Base-by-base conservation (phyloP, 2,113 vertebrate species). In the Vidua chalybeata region DNA sequence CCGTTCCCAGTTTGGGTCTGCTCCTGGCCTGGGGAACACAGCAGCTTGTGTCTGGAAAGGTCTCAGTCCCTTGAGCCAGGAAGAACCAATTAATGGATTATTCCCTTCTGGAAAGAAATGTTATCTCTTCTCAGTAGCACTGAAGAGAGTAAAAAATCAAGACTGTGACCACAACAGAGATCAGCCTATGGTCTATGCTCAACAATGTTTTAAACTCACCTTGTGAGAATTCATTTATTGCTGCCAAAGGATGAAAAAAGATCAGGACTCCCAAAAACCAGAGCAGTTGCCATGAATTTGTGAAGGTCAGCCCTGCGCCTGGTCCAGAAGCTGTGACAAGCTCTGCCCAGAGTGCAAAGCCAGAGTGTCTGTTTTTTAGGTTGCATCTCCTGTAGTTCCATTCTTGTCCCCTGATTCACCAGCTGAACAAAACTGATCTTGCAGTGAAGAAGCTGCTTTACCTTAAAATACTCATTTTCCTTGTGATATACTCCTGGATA, bases 391-490 rank as follows among this genome's bases (percentile, higher is more conserved):
- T 55, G 16, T 71, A 48, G 59, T 51, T 90, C 56, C 6, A 3
- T 51, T 46, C 41, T 27, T 26, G 43, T 15, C 39, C 48, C 39
- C 17, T 2, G 4, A 24, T 43, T 45, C 41, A 59, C n/a, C 71
- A 68, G 24, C 64, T 76, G 49, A 87, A 63, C 26, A 23, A 7
- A 63, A 20, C 48, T 58, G 68, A 63, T 18, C 41, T 15, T n/a
- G 21, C 1, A 0, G 8, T 2, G 31, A 62, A 74, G 37, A 85
- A 84, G 20, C 39, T 64, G 55, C 1, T 0, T 72, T 90, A 28
- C 49, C 22, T 90, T 39, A 62, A 94, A 61, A 82, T 37, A 24
- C n/a, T 78, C 13, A 16, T 87, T 82, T 80, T 73, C 61, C 56
- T 45, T 67, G 27, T 10, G 39, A 52, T 3, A 4, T 55, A 6